Conservation (phyloP, 1,140 invertebrate genomes). For the Zaprionus taronus region DNA sequence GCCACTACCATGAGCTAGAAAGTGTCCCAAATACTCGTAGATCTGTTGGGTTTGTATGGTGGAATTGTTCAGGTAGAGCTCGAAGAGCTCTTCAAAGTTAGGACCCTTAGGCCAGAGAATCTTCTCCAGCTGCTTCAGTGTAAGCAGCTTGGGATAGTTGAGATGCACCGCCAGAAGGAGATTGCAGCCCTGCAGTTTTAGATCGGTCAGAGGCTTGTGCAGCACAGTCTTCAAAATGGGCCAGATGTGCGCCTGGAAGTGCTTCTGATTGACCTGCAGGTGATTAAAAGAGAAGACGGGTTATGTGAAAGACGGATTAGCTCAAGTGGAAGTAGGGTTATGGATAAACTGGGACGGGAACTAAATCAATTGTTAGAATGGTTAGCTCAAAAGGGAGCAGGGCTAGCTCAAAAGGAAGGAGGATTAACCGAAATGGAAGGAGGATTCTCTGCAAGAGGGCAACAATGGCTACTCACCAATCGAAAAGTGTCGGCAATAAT, state of each 20-base stretch:
- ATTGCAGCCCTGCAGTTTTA: slow-evolving; percentile 45
- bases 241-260: slow-evolving; percentile 48
- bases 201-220: slow-evolving; percentile 22
- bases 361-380: no score
- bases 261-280: background rate
- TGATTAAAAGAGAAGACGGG: background rate
- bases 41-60: slow-evolving; percentile 26
- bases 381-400: background rate
- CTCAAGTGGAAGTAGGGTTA: no score
- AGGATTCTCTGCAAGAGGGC: background rate
- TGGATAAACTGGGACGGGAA: no score
- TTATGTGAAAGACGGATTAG: background rate
- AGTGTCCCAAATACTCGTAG: slow-evolving; percentile 44
- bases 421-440: background rate
- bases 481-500: slow-evolving; percentile 43
- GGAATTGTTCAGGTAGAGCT: slow-evolving; percentile 37
- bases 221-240: slow-evolving; percentile 35
- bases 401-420: background rate
- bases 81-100: slow-evolving; percentile 42
- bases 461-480: slow-evolving; percentile 4
- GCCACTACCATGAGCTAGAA: slow-evolving; percentile 17
- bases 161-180: slow-evolving; percentile 50
- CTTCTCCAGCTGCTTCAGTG: slow-evolving; percentile 24
- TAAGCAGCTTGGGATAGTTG: slow-evolving; percentile 29
- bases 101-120: slow-evolving; percentile 38